Conservation (phyloP, 1,140 invertebrate species). For the Phthorimaea operculella region DNA sequence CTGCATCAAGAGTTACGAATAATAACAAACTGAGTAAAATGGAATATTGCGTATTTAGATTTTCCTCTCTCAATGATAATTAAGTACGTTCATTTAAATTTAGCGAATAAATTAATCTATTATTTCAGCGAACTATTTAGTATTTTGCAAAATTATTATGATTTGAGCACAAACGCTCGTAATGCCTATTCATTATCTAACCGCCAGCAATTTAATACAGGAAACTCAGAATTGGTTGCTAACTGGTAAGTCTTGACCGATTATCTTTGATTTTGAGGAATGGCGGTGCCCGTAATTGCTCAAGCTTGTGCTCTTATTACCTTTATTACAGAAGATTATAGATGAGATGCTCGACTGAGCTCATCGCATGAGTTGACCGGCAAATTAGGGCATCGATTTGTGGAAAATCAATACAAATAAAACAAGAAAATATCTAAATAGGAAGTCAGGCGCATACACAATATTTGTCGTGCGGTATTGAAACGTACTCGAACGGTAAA, state of each 20-base stretch:
- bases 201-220: neutral
- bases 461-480: too few species aligned
- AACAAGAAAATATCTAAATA: too few species aligned
- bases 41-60: too few species aligned
- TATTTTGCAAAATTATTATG: too few species aligned
- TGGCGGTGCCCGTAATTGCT: slow-evolving; percentile 19
- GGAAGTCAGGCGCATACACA: too few species aligned
- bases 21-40: too few species aligned
- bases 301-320: slow-evolving; percentile 19
- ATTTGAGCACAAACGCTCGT: neutral
- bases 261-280: slow-evolving; percentile 14
- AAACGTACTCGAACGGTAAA: neutral
- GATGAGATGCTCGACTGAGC: slow-evolving; percentile 11
- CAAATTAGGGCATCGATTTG: neutral
- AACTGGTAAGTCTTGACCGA: slow-evolving; percentile 9
- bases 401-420: neutral
- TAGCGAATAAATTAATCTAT: too few species aligned
- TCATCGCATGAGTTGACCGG: slow-evolving; percentile 5
- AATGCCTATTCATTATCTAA: neutral
- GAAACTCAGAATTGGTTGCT: slow-evolving; percentile 4
- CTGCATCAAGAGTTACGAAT: too few species aligned
- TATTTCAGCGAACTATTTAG: too few species aligned
- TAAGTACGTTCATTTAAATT: too few species aligned
- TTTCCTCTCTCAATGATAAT: too few species aligned
- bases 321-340: slow-evolving; percentile 33